Evolutionary conservation across 2,888 invertebrate species (phyloP).

Genomic region (Metalampra italica): DNA sequence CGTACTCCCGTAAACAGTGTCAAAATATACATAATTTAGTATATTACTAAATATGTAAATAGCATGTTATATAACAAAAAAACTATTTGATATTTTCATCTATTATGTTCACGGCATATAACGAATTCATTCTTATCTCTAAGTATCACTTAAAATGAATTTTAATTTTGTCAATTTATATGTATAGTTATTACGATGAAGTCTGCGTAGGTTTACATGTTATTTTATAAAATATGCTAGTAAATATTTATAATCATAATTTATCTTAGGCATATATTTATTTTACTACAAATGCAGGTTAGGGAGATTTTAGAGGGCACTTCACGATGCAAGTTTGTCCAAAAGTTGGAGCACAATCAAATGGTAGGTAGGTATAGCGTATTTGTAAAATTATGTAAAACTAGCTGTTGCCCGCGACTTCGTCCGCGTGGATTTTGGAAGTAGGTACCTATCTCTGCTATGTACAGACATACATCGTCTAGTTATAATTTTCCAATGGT

Average conservation of each 20-base stretch:
- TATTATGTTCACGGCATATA: slow-evolving; percentile 54
- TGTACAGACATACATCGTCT: too few species aligned
- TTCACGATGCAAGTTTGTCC: too few species aligned
- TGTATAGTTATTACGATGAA: slow-evolving; percentile 42
- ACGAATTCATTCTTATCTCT: slow-evolving; percentile 48
- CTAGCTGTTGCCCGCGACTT: too few species aligned
- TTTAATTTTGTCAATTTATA: slow-evolving; percentile 62
- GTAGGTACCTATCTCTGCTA: too few species aligned
- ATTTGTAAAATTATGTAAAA: too few species aligned
- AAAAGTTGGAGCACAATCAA: too few species aligned
- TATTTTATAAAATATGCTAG: slow-evolving; percentile 55
- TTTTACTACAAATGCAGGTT: slow-evolving; percentile 37
- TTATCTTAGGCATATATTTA: slow-evolving; percentile 34
- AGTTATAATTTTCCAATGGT: too few species aligned
- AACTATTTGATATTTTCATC: slow-evolving; percentile 40
- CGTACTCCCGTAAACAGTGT: slow-evolving; percentile 54
- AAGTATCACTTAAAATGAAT: slow-evolving; percentile 46
- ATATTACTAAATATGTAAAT: slow-evolving; percentile 77
- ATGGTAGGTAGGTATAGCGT: too few species aligned
- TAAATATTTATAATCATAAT: slow-evolving; percentile 36
- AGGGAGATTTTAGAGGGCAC: slow-evolving; percentile 13
- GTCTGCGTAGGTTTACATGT: slow-evolving; percentile 57
- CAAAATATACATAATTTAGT: slow-evolving; percentile 72
- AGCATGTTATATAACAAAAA: slow-evolving; percentile 48
- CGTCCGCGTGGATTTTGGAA: too few species aligned